Evolutionary conservation across 1,140 invertebrate species (phyloP), one percentile per base, ranked within the genome.

Genomic region (Gryon sp.): DNA sequence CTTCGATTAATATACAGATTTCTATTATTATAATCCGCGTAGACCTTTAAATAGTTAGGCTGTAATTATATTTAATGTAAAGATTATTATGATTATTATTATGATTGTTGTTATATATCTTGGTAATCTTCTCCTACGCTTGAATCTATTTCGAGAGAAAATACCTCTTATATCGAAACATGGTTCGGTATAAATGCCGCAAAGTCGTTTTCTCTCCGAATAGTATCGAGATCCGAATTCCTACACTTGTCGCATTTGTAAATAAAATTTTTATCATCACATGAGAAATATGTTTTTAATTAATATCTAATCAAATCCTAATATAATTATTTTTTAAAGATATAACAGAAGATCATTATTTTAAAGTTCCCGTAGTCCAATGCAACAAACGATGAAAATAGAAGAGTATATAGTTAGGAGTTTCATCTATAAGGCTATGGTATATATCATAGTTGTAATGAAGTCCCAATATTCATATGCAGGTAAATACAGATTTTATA

Each of bases 181-280:
- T 22, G 5, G 32, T 5, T 12, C 32, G 7, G 22, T 24, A 7
- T 60, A 60, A 55, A 59, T 53, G 50, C 62, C 63, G 72, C 65
- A 79, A 72, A 45, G 66, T 75, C 59, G 63, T 53, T 65, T 75
- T 83, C 82, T 84, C 82, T 85, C 77, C 77, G 81, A 84, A 66
- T 83, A 82, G 77, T 82, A 80, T 82, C 82, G 84, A 84, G 80
- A 80, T 74, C 79, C 82, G 76, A 84, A 87, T 86, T 86, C 85
- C 84, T 85, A 88, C 82, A 87, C 83, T 86, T 86, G 84, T 88
- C 84, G 85, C 84, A 88, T 87, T 87, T 86, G 86, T 88, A 87
- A 88, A 87, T 86, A 88, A 87, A 88, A 87, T 87, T 88, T 87
- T 87, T 88, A 88, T 86, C 84, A 85, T 86, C 85, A 87, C 84